phyloP scores from a whole-genome alignment of 2,113 vertebrate species.

The Macrotus californicus region DNA sequence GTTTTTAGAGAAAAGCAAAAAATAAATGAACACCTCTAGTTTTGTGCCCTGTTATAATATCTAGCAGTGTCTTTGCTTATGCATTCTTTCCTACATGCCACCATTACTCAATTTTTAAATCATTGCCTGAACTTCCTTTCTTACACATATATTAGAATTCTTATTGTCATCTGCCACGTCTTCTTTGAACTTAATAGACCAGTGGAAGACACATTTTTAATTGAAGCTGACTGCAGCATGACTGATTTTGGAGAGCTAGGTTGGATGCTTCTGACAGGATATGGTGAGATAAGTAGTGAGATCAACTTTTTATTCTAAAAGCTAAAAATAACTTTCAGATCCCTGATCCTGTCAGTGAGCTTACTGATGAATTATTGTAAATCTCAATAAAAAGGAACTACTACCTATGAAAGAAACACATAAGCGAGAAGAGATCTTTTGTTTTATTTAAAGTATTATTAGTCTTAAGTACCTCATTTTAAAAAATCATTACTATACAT shows the following conservation, averaged over 20 bases:
- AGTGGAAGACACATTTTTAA: neutral
- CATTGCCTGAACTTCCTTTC: neutral
- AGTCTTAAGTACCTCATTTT: neutral
- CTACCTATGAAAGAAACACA: neutral
- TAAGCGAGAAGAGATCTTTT: neutral
- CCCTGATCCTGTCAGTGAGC: neutral
- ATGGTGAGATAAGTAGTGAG: neutral
- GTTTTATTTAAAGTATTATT: slow-evolving; percentile 9
- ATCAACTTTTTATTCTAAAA: slow-evolving; percentile 28
- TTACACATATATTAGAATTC: neutral
- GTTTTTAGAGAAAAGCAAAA: slow-evolving; percentile 35
- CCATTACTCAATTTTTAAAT: neutral
- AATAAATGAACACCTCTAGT: neutral
- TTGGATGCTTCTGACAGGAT: neutral
- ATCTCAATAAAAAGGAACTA: neutral
- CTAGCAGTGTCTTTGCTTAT: neutral
- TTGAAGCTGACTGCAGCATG: neutral
- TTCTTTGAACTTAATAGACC: neutral
- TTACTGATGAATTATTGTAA: neutral
- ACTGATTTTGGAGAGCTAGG: neutral
- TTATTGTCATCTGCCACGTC: neutral
- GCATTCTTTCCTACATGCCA: neutral
- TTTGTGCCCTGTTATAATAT: neutral
- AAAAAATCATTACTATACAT: neutral
- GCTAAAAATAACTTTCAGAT: slow-evolving; percentile 4